A percentile compares a stretch with the other conserved stretches of the same genome.
Conservation (phyloP, 2,797 vertebrate species). For the Loriculus beryllinus region DNA sequence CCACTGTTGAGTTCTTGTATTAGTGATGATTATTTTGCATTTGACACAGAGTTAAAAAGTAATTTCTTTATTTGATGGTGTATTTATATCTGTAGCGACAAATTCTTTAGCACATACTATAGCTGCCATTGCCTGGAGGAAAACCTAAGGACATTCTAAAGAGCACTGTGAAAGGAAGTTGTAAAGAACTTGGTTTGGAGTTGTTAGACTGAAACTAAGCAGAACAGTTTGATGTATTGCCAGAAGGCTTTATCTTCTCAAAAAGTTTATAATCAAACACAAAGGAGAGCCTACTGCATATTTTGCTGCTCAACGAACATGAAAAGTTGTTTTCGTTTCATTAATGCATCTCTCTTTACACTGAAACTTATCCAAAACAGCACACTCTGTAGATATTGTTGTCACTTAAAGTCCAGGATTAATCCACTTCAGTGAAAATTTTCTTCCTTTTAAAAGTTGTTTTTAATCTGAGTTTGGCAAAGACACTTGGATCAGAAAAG, state of each 20-base stretch:
- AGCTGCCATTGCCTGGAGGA: slow-evolving; percentile 64
- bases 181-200: slow-evolving; percentile 43
- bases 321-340: slow-evolving; percentile 64
- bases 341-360: slow-evolving; percentile 42
- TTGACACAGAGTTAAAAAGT: slow-evolving; percentile 61
- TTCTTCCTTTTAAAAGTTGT: background rate
- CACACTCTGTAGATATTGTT: slow-evolving; percentile 27
- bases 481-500: background rate
- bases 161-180: slow-evolving; percentile 14
- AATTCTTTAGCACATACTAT: slow-evolving; percentile 51
- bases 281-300: slow-evolving; percentile 38
- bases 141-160: slow-evolving; percentile 72
- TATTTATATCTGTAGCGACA: slow-evolving; percentile 53
- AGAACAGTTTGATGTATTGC: slow-evolving; percentile 60
- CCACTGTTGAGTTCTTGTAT: slow-evolving; percentile 17
- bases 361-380: slow-evolving; percentile 38
- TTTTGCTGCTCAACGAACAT: slow-evolving; percentile 52
- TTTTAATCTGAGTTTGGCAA: slow-evolving; percentile 1
- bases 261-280: slow-evolving; percentile 63
- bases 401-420: slow-evolving; percentile 20
- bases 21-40: slow-evolving; percentile 56
- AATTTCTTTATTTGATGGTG: slow-evolving; percentile 56
- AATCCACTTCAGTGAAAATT: slow-evolving; percentile 18
- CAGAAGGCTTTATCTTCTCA: slow-evolving; percentile 65
- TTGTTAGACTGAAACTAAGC: slow-evolving; percentile 58